Conservation (phyloP, 30 jellyfish, hydroid and myxozoan genomes). For the Phacellophora camtschatica region DNA sequence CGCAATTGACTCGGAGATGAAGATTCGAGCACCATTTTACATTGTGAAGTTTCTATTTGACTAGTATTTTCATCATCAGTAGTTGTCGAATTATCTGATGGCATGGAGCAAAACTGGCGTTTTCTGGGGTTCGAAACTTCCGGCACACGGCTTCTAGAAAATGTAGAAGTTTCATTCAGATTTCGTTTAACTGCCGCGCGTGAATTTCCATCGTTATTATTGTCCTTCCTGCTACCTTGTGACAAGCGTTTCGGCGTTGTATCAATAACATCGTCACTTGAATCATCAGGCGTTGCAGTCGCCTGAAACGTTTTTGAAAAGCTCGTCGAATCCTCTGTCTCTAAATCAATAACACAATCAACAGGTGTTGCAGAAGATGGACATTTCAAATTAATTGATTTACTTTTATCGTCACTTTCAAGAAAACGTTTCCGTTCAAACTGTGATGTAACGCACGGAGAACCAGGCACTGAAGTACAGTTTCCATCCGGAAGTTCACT, state of each 20-base stretch:
- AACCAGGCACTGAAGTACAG: background rate
- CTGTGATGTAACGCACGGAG: constrained; percentile 61
- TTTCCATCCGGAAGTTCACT: background rate
- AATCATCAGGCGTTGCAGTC: too few species aligned
- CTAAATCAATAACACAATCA: too few species aligned
- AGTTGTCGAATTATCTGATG: background rate
- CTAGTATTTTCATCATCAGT: background rate
- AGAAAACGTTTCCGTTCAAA: background rate
- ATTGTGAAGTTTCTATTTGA: background rate
- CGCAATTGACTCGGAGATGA: too few species aligned
- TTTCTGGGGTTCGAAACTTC: background rate
- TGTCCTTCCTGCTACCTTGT: background rate
- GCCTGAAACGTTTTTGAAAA: too few species aligned
- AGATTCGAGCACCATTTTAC: too few species aligned
- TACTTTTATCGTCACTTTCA: background rate
- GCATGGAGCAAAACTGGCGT: background rate
- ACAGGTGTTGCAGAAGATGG: too few species aligned
- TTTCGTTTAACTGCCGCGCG: background rate
- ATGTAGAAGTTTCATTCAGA: background rate
- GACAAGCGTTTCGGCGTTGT: background rate
- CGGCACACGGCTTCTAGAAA: background rate
- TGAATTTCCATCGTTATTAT: background rate
- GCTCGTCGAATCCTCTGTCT: too few species aligned
- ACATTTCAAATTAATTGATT: too few species aligned
- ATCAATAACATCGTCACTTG: constrained; percentile 30